Evolutionary conservation across 2,888 invertebrate genomes (phyloP).

Genomic region (Spicauda simplicius): DNA sequence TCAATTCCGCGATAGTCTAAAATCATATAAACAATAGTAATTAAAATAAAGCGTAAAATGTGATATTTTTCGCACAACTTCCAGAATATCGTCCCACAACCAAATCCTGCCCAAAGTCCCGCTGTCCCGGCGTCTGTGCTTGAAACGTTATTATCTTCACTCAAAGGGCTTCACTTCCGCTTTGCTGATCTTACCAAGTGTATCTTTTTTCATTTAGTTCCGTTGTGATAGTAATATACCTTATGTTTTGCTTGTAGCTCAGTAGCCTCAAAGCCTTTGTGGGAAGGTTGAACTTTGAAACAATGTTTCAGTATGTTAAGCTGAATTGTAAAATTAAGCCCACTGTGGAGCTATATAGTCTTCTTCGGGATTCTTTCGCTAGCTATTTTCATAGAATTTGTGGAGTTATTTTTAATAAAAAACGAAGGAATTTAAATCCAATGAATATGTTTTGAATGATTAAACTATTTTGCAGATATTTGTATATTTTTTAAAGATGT

Average conservation of each 20-base stretch:
- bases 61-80: constrained; percentile 9
- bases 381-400: no score
- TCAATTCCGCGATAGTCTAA: no score
- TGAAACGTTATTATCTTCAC: constrained; percentile 47
- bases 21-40: no score
- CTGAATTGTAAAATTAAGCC: neutral
- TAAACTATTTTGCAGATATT: no score
- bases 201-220: constrained; percentile 63
- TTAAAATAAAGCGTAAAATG: no score
- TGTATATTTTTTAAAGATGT: no score
- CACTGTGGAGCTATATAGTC: no score
- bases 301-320: neutral
- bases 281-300: neutral
- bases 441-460: no score
- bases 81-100: constrained; percentile 16
- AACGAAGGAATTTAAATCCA: no score
- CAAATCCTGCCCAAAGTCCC: constrained; percentile 26
- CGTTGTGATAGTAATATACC: constrained; percentile 43
- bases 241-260: constrained; percentile 16
- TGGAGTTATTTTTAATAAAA: no score
- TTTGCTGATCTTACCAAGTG: constrained; percentile 67
- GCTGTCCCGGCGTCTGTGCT: constrained; percentile 32
- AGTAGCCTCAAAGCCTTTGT: neutral
- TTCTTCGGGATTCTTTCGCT: no score
- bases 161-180: constrained; percentile 60